Conservation (phyloP, 2,797 vertebrate species). For the Megalops cyprinoides region DNA sequence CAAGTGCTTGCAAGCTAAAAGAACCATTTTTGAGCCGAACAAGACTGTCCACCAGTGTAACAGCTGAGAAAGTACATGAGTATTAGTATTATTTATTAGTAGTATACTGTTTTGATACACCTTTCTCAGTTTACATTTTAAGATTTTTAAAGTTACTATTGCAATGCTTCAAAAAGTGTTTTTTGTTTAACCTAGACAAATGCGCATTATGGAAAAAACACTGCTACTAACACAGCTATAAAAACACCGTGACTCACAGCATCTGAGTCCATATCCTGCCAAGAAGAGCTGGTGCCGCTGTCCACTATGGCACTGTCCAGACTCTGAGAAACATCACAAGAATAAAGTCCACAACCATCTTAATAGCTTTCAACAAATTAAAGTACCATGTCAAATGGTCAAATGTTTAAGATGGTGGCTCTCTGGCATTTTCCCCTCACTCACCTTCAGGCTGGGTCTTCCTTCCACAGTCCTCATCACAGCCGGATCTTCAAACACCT, state of each 20-base stretch:
- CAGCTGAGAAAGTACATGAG: too few relatives aligned
- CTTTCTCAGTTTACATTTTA: too few relatives aligned
- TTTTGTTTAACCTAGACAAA: not conserved
- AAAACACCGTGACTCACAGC: conserved; percentile 63
- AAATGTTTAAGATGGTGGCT: not conserved
- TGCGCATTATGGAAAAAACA: too few relatives aligned
- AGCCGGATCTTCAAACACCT: conserved; percentile 83
- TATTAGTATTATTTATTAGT: too few relatives aligned
- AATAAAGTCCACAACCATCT: not conserved
- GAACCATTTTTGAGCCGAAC: too few relatives aligned
- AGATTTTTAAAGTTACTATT: too few relatives aligned
- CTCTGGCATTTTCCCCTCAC: fast-evolving
- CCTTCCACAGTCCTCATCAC: conserved; percentile 82
- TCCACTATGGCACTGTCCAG: conserved; percentile 86
- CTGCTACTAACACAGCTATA: too few relatives aligned
- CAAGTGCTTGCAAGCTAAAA: too few relatives aligned
- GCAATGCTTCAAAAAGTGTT: too few relatives aligned
- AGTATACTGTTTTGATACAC: too few relatives aligned
- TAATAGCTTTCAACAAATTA: not conserved
- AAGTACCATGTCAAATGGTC: not conserved
- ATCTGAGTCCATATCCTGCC: conserved; percentile 63
- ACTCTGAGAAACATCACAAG: conserved; percentile 63
- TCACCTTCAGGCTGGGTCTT: conserved; percentile 79
- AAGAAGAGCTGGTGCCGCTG: conserved; percentile 69
- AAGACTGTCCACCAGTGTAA: too few relatives aligned